Conservation (phyloP, 1,140 invertebrate genomes). For the Diprion similis region DNA sequence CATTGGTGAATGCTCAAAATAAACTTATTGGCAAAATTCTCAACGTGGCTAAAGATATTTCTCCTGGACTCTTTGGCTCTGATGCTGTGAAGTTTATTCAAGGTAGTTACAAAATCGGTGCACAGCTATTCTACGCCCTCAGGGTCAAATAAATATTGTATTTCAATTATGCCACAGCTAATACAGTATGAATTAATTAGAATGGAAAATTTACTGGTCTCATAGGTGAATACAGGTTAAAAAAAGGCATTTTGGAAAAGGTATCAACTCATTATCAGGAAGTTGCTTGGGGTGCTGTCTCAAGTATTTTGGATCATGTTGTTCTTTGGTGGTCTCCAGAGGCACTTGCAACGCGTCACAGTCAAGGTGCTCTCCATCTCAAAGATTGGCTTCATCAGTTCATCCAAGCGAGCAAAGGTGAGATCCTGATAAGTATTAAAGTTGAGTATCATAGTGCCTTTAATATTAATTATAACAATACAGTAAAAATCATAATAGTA, state of each 20-base stretch:
- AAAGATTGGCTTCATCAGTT: constrained; percentile 70
- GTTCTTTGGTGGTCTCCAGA: constrained; percentile 80
- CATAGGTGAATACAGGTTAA: constrained; percentile 55
- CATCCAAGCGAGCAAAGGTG: constrained; percentile 40
- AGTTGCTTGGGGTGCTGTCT: constrained; percentile 75
- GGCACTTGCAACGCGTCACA: constrained; percentile 68
- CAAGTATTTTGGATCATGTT: constrained; percentile 76
- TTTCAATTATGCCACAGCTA: constrained; percentile 48
- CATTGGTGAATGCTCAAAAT: constrained; percentile 57
- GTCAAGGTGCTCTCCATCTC: constrained; percentile 61
- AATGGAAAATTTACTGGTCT: constrained; percentile 14
- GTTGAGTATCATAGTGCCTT: too few species aligned
- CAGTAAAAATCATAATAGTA: too few species aligned
- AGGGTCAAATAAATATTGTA: constrained; percentile 38
- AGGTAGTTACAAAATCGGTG: constrained; percentile 17
- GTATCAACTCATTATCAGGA: constrained; percentile 66
- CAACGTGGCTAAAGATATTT: constrained; percentile 48
- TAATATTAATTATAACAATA: too few species aligned
- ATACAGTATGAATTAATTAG: constrained; percentile 24
- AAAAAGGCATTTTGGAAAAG: constrained; percentile 58
- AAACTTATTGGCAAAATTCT: constrained; percentile 54
- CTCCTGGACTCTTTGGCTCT: constrained; percentile 51
- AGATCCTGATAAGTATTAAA: neutral
- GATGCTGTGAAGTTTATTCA: constrained; percentile 49
- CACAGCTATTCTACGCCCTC: too few species aligned